A percentile compares a stretch with the other conserved stretches of the same genome.
These are phyloP conservation scores for Anguilla pacifica DNA, from an alignment of 2,797 vertebrate genomes.

Conservation along the genomic window DNA sequence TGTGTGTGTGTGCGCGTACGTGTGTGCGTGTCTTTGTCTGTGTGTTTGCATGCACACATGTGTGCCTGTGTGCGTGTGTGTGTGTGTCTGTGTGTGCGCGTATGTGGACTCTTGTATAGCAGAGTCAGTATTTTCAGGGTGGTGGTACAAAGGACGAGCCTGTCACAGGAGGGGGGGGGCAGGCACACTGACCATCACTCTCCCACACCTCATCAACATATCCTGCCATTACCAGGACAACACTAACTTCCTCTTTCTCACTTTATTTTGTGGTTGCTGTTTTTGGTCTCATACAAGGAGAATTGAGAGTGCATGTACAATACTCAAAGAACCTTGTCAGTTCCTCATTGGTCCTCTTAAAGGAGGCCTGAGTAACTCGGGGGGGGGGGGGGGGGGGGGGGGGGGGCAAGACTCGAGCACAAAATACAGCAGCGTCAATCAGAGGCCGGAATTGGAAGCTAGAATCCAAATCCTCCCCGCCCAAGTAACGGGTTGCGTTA, in stretches of 20 bases:
- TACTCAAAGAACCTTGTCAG: background rate
- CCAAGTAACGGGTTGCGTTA: background rate
- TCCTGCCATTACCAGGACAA: slow-evolving; percentile 42
- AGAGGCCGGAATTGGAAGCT: background rate
- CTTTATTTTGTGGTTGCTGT: slow-evolving; percentile 37
- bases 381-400: no score
- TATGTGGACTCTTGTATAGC: slow-evolving; percentile 37
- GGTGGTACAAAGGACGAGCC: slow-evolving; percentile 46
- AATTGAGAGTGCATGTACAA: background rate
- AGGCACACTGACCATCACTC: slow-evolving; percentile 26
- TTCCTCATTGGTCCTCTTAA: background rate
- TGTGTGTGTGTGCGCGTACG: no score
- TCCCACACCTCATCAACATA: slow-evolving; percentile 30
- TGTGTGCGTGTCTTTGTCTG: no score
- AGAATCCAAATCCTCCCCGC: background rate
- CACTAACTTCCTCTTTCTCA: slow-evolving; percentile 50
- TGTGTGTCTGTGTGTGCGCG: slow-evolving; percentile 45
- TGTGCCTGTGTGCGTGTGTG: no score
- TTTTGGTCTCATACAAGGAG: background rate
- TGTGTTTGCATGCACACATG: no score
- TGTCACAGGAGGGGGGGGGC: background rate
- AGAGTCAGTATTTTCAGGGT: slow-evolving; percentile 47
- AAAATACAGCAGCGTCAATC: background rate
- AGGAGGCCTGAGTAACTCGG: background rate
- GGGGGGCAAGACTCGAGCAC: background rate